Conservation (phyloP, 2,888 invertebrate genomes). For the Chromoteleia sp. region DNA sequence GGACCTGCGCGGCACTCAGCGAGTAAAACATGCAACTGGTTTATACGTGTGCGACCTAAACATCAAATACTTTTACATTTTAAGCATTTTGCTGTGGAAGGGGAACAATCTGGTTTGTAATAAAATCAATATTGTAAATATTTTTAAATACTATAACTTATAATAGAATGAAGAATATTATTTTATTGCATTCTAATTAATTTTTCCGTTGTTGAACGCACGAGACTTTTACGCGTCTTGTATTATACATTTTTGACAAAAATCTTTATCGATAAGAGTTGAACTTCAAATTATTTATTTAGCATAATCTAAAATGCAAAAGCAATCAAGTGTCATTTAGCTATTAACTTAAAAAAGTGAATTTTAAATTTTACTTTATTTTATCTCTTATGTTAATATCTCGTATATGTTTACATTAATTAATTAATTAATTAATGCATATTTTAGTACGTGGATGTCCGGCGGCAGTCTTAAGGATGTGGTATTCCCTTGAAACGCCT, state of each 20-base stretch:
- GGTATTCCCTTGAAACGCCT: slow-evolving; percentile 92
- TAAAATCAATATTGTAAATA: background rate
- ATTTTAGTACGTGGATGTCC: slow-evolving; percentile 93
- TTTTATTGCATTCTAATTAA: too few relatives aligned
- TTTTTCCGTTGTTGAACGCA: too few relatives aligned
- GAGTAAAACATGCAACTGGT: slow-evolving; percentile 98
- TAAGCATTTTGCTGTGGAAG: slow-evolving; percentile 96
- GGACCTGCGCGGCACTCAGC: slow-evolving; percentile 92
- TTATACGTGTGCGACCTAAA: slow-evolving; percentile 93
- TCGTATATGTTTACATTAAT: slow-evolving; percentile 14
- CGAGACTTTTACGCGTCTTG: too few relatives aligned
- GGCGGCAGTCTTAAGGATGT: slow-evolving; percentile 95
- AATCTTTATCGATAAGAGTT: background rate
- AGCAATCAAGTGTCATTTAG: too few relatives aligned
- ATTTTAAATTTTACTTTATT: background rate
- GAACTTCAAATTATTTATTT: background rate
- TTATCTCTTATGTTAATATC: slow-evolving; percentile 5
- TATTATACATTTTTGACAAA: too few relatives aligned
- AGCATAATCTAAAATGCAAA: background rate
- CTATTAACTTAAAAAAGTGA: background rate
- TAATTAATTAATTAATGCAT: slow-evolving; percentile 12
- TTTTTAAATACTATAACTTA: too few relatives aligned
- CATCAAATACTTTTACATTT: slow-evolving; percentile 96
- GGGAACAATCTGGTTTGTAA: slow-evolving; percentile 91
- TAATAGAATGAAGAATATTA: too few relatives aligned